Conservation (phyloP, 2,888 invertebrate species). For the Pinctada fucata region DNA sequence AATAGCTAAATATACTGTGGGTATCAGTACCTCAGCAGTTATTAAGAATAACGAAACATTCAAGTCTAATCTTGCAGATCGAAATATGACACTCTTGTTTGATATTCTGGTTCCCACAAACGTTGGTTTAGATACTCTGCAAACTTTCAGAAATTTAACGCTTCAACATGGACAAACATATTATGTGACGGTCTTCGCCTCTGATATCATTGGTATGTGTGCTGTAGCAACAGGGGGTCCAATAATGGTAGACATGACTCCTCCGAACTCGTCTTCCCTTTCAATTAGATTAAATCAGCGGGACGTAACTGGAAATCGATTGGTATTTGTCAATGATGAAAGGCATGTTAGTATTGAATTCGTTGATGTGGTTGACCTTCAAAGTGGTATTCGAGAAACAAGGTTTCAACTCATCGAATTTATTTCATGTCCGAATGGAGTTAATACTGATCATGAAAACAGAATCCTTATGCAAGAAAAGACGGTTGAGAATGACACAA, state of each 20-base stretch:
- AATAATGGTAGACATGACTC: slow-evolving; percentile 50
- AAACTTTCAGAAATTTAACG: slow-evolving; percentile 26
- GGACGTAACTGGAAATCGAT: slow-evolving; percentile 1
- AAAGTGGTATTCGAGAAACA: slow-evolving; percentile 31
- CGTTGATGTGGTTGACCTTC: slow-evolving; percentile 29
- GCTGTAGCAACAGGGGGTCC: slow-evolving; percentile 35
- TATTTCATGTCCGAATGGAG: not conserved
- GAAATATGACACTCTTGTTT: slow-evolving; percentile 22
- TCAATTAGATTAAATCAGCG: not conserved
- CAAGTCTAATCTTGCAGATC: slow-evolving; percentile 24
- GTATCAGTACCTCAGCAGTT: slow-evolving; percentile 34
- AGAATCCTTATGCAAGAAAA: not conserved
- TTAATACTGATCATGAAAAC: not conserved
- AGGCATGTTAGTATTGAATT: slow-evolving; percentile 19
- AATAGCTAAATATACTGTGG: slow-evolving; percentile 49
- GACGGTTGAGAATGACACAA: slow-evolving; percentile 17
- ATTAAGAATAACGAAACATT: slow-evolving; percentile 34
- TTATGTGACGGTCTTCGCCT: slow-evolving; percentile 51
- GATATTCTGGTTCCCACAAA: slow-evolving; percentile 33
- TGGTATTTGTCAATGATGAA: slow-evolving; percentile 19
- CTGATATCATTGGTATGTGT: slow-evolving; percentile 52
- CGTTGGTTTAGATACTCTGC: slow-evolving; percentile 46
- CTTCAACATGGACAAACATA: slow-evolving; percentile 44
- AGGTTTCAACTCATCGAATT: not conserved
- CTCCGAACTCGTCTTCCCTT: slow-evolving; percentile 30